phyloP scores from a whole-genome alignment of 2,888 invertebrate species.

The Disparrhopalites patrizii region DNA sequence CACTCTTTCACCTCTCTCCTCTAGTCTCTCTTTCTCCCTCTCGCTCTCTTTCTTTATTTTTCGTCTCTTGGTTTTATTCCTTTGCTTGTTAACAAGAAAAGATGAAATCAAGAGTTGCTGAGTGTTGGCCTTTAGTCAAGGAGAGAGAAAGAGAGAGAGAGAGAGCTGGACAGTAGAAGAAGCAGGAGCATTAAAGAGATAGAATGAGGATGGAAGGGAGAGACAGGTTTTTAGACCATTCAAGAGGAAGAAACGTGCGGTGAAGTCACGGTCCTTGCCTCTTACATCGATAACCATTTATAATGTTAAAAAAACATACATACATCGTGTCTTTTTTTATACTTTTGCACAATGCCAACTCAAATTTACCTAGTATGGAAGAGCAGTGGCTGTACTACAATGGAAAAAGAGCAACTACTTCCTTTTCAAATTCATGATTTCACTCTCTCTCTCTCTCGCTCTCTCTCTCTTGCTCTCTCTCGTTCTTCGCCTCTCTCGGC shows the following conservation, averaged over 20 bases:
- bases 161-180: neutral
- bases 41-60: neutral
- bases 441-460: no score
- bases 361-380: conserved; percentile 1
- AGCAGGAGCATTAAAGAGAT: neutral
- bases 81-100: neutral
- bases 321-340: conserved; percentile 25
- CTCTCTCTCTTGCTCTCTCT: no score
- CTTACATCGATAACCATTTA: conserved; percentile 23
- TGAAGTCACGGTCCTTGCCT: conserved; percentile 25
- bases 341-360: conserved; percentile 23
- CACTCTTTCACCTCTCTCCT: neutral
- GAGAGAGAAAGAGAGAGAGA: conserved; percentile 2
- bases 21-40: neutral
- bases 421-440: conserved; percentile 21
- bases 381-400: neutral
- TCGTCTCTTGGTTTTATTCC: neutral
- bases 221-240: neutral
- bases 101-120: neutral
- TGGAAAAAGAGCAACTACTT: conserved; percentile 1
- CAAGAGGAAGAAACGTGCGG: conserved; percentile 23
- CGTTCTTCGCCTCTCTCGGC: no score
- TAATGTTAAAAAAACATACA: conserved; percentile 21
- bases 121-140: neutral
- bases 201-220: neutral